A percentile compares a stretch with the other conserved stretches of the same genome.
These are phyloP conservation scores for Cylas formicarius DNA, from an alignment of 1,140 invertebrate species.

Conservation along the genomic window DNA sequence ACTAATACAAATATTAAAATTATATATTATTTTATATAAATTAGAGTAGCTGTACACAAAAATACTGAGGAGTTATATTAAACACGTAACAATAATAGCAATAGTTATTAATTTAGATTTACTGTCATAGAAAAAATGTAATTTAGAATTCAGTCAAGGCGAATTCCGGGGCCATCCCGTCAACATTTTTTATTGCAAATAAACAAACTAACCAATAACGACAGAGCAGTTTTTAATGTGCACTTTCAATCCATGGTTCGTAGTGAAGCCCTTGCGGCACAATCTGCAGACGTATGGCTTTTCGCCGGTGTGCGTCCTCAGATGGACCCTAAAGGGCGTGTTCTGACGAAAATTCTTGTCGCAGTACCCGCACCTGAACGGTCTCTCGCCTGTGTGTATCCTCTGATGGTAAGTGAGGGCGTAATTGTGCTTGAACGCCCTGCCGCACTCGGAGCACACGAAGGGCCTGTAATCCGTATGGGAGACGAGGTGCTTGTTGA, in stretches of 20 bases:
- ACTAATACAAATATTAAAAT: too few relatives aligned
- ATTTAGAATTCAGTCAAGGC: too few relatives aligned
- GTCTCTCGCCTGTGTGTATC: conserved; percentile 48
- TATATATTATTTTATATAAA: too few relatives aligned
- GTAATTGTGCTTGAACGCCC: conserved; percentile 46
- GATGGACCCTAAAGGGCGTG: conserved; percentile 44
- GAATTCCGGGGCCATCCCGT: too few relatives aligned
- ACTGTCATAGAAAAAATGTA: too few relatives aligned
- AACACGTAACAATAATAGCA: too few relatives aligned
- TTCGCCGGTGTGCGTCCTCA: conserved; percentile 34
- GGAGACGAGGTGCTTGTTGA: conserved; percentile 54
- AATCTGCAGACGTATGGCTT: conserved; percentile 19
- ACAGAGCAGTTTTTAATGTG: conserved; percentile 16
- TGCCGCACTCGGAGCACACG: conserved; percentile 46
- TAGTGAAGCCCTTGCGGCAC: conserved; percentile 19
- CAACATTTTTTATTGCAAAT: too few relatives aligned
- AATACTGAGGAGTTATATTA: too few relatives aligned
- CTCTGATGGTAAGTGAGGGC: conserved; percentile 50
- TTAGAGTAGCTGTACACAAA: too few relatives aligned
- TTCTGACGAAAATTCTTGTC: conserved; percentile 45
- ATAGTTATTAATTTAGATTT: too few relatives aligned
- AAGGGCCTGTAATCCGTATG: conserved; percentile 47
- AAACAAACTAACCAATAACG: too few relatives aligned
- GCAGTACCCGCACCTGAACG: conserved; percentile 47
- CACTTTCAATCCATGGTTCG: conserved; percentile 19